Base-by-base conservation (phyloP, 2,888 invertebrate species). In the Gnatocerus cornutus region DNA sequence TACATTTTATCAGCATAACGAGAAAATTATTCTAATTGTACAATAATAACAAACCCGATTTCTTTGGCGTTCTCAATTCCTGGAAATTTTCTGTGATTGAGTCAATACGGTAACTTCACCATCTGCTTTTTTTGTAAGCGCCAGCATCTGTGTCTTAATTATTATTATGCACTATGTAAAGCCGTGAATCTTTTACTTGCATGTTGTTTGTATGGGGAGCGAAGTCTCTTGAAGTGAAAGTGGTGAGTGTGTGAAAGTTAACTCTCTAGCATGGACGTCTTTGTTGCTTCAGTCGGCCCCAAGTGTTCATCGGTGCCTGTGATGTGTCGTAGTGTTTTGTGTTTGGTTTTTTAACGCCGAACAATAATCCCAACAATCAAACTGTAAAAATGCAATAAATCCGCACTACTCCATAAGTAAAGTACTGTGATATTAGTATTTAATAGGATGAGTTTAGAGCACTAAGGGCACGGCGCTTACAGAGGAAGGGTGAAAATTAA, bases 231-330 rank as follows among this genome's bases (percentile, higher is more conserved):
- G 75, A 79, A 84, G 84, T 84, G 84, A 84, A 84, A 84, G 84
- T 84, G 84, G 82, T 82, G 80, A 82, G 79, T 81, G 82, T 83
- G 83, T 83, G 82, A 83, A 83, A 83, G 83, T 82, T 81, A 80
- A 83, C 83, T 84, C 84, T 84, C 82, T 81, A 81, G 78, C 79
- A 80, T 81, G 79, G 79, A 75, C 78, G 77, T 75, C 79, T 78
- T 74, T 74, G 79, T 77, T 78, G 71, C 77, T 76, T 78, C 81
- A 83, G 83, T 83, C 82, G 82, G 81, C 81, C 80, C 79, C 79
- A 78, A 81, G 80, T 81, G 79, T 80, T 80, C 81, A 82, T 78
- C 80, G 79, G 80, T 80, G 81, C 78, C 76, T 82, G 83, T 82
- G 83, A 82, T 79, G 82, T 82, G 80, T 77, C 68, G 74, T 68